Conservation (phyloP, 2,113 vertebrate species). For the Elephantulus edwardii region DNA sequence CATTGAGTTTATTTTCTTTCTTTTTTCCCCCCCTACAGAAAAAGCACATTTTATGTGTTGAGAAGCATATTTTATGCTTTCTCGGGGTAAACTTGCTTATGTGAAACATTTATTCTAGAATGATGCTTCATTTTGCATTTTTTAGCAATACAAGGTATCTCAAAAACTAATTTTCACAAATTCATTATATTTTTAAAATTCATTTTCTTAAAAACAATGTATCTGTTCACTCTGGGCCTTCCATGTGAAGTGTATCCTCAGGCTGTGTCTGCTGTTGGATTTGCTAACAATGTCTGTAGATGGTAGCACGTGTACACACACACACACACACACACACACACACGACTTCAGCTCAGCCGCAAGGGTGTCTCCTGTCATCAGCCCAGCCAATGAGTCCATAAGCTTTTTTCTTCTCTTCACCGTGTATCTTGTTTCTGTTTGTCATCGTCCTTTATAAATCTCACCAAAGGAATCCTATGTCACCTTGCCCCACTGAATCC, state of each 20-base stretch:
- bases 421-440: background rate
- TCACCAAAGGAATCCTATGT: background rate
- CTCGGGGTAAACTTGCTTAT: too few species aligned
- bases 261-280: background rate
- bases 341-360: background rate
- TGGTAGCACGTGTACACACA: too few species aligned
- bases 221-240: background rate
- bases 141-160: too few species aligned
- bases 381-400: background rate
- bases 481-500: background rate
- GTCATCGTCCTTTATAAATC: background rate
- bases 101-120: too few species aligned
- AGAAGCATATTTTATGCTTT: too few species aligned
- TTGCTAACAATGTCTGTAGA: background rate
- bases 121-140: too few species aligned
- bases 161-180: too few species aligned
- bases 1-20: background rate
- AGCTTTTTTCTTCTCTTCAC: background rate
- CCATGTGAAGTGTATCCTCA: background rate
- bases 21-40: too few species aligned
- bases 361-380: background rate
- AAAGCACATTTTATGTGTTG: too few species aligned
- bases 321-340: too few species aligned
- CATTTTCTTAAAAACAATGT: slow-evolving; percentile 3
- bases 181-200: too few species aligned